Percentiles rank a stretch among this genome's conserved stretches.
Conservation (phyloP, 1,140 invertebrate genomes). For the Holcopasites calliopsidis region DNA sequence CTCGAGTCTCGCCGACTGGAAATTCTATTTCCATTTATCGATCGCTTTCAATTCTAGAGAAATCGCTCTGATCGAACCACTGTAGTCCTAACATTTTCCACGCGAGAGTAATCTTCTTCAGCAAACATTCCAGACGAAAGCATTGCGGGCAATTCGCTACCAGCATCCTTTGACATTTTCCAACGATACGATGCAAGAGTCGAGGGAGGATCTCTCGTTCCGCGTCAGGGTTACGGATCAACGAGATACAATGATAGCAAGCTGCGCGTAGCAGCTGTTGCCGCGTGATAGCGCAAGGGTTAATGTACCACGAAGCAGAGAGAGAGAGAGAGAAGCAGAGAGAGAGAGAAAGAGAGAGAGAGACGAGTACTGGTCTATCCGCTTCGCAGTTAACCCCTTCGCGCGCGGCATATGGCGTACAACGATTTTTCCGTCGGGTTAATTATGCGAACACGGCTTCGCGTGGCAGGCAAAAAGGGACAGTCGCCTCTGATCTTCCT, state of each 20-base stretch:
- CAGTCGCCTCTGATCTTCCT: slow-evolving; percentile 32
- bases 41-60: too few relatives aligned
- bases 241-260: slow-evolving; percentile 69
- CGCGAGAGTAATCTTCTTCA: too few relatives aligned
- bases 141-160: not conserved
- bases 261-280: slow-evolving; percentile 72
- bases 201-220: slow-evolving; percentile 15
- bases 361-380: slow-evolving; percentile 56
- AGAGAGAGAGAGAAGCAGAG: too few relatives aligned
- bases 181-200: not conserved
- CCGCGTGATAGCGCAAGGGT: slow-evolving; percentile 68
- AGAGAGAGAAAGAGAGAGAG: too few relatives aligned
- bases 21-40: too few relatives aligned
- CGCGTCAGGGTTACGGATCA: slow-evolving; percentile 35
- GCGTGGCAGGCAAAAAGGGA: slow-evolving; percentile 16
- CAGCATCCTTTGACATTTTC: not conserved
- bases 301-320: slow-evolving; percentile 67
- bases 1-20: too few relatives aligned
- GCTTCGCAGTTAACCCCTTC: slow-evolving; percentile 62
- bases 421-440: slow-evolving; percentile 67
- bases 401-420: slow-evolving; percentile 66
- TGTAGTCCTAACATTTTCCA: too few relatives aligned
- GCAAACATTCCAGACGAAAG: not conserved
- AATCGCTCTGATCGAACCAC: too few relatives aligned
- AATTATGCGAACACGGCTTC: slow-evolving; percentile 66